These are phyloP conservation scores for Ypsolopha sequella DNA, from an alignment of 2,888 invertebrate species.

Conservation along the genomic window DNA sequence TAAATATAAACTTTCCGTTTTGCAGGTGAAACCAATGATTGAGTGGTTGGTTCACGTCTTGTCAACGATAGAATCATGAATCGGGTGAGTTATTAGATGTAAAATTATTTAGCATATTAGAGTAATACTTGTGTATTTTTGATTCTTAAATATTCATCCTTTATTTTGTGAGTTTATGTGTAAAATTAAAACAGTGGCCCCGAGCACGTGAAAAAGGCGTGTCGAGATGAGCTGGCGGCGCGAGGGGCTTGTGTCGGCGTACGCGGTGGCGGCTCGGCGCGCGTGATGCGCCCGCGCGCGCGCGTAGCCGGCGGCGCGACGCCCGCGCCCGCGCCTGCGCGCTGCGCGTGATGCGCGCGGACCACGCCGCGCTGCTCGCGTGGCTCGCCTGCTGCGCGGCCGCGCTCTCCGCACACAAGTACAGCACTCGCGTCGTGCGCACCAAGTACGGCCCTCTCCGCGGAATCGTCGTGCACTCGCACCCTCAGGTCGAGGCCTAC, in stretches of 20 bases:
- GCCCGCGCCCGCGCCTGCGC: slow-evolving; percentile 4
- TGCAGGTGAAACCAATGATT: slow-evolving; percentile 43
- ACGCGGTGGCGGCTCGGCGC: slow-evolving; percentile 14
- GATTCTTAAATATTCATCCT: too few relatives aligned
- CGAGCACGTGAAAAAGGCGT: slow-evolving; percentile 41
- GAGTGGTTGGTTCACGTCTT: slow-evolving; percentile 17
- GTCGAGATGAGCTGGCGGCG: slow-evolving; percentile 33
- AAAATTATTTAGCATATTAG: too few relatives aligned
- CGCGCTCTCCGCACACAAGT: slow-evolving; percentile 77
- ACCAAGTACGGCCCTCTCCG: slow-evolving; percentile 92
- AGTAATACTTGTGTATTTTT: too few relatives aligned
- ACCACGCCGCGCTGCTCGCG: slow-evolving; percentile 67
- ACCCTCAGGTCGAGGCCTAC: slow-evolving; percentile 90
- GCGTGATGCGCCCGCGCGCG: slow-evolving; percentile 23
- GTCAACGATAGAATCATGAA: slow-evolving; percentile 36
- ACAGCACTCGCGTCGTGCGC: slow-evolving; percentile 84
- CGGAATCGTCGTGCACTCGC: slow-evolving; percentile 85
- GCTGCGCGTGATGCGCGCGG: slow-evolving; percentile 61
- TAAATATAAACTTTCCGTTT: slow-evolving; percentile 10
- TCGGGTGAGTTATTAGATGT: slow-evolving; percentile 34
- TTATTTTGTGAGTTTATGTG: not conserved
- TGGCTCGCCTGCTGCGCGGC: slow-evolving; percentile 68
- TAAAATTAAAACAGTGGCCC: slow-evolving; percentile 32
- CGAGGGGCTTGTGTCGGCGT: slow-evolving; percentile 22
- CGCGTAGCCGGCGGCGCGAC: slow-evolving; percentile 16